A percentile compares a stretch with the other conserved stretches of the same genome.
These are phyloP conservation scores for Centroberyx gerrardi DNA, from an alignment of 2,797 vertebrate genomes.

Conservation along the genomic window DNA sequence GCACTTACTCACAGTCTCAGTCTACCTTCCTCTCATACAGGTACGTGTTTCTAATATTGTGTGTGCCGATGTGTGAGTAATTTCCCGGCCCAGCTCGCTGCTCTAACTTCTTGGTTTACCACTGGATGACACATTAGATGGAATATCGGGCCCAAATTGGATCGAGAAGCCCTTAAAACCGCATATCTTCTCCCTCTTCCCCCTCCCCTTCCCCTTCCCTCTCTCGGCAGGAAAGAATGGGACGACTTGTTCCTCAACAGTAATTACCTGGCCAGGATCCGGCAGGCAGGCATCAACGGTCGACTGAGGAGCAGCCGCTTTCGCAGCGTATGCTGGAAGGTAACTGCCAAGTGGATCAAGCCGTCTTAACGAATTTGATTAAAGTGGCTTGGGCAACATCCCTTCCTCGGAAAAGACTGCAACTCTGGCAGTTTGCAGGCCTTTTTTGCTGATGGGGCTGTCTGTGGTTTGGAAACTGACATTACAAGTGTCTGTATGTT, in stretches of 20 bases:
- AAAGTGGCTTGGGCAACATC: constrained; percentile 57
- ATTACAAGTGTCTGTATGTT: constrained; percentile 9
- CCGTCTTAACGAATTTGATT: constrained; percentile 51
- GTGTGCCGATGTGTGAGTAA: not conserved
- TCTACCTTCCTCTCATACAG: constrained; percentile 95
- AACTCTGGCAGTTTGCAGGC: constrained; percentile 27
- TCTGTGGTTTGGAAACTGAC: constrained; percentile 2
- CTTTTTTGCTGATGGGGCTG: constrained; percentile 4
- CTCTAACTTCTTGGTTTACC: constrained; percentile 36
- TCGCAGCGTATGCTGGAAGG: constrained; percentile 99
- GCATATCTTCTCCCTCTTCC: constrained; percentile 44
- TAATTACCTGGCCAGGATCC: constrained; percentile 97
- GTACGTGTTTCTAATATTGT: constrained; percentile 68
- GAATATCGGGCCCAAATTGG: constrained; percentile 41
- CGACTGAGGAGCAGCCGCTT: constrained; percentile 98
- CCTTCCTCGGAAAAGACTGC: constrained; percentile 24
- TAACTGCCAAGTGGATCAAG: constrained; percentile 78
- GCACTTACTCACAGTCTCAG: constrained; percentile 86
- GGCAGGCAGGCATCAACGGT: constrained; percentile 97
- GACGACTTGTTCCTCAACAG: constrained; percentile 98
- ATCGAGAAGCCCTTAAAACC: constrained; percentile 63
- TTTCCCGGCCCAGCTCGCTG: constrained; percentile 30
- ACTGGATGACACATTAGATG: constrained; percentile 55
- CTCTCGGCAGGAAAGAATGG: constrained; percentile 95
- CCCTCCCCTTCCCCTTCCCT: constrained; percentile 16